A percentile compares a stretch with the other conserved stretches of the same genome.
Evolutionary conservation across 2,113 vertebrate genomes (phyloP).

Genomic region (Colossoma macropomum): DNA sequence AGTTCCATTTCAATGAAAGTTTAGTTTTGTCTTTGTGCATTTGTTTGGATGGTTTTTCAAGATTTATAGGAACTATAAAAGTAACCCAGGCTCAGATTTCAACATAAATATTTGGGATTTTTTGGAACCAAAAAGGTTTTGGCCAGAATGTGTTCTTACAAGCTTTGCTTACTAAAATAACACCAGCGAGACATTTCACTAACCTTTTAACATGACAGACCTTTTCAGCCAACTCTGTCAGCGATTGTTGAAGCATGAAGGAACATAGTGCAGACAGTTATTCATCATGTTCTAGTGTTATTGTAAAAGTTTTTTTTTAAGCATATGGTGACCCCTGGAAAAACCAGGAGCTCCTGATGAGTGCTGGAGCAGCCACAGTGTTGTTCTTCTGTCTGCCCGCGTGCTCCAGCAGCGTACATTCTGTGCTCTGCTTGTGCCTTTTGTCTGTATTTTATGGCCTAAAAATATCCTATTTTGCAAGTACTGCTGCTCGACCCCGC

Average conservation of each 20-base stretch:
- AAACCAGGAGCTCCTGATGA: not conserved
- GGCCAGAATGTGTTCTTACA: not conserved
- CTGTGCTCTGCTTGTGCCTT: not conserved
- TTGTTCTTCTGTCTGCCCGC: not conserved
- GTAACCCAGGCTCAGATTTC: not conserved
- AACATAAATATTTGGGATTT: not conserved
- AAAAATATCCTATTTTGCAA: not conserved
- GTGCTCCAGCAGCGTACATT: not conserved
- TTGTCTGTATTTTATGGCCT: not conserved
- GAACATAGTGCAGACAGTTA: not conserved
- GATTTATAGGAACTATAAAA: not conserved
- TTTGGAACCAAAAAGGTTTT: not conserved
- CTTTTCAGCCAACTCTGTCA: not conserved
- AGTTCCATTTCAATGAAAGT: slow-evolving; percentile 1
- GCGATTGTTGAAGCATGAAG: not conserved
- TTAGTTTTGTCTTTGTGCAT: slow-evolving; percentile 40
- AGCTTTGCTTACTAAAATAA: slow-evolving; percentile 12
- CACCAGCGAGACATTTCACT: not conserved
- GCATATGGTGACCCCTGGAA: not conserved
- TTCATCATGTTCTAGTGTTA: not conserved
- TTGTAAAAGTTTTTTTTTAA: not conserved
- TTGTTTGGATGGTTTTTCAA: slow-evolving; percentile 21
- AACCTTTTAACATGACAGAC: not conserved
- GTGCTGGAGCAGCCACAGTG: not conserved
- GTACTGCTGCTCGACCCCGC: not conserved